Conservation (phyloP, 2,797 vertebrate species). For the Argyrosomus regius region DNA sequence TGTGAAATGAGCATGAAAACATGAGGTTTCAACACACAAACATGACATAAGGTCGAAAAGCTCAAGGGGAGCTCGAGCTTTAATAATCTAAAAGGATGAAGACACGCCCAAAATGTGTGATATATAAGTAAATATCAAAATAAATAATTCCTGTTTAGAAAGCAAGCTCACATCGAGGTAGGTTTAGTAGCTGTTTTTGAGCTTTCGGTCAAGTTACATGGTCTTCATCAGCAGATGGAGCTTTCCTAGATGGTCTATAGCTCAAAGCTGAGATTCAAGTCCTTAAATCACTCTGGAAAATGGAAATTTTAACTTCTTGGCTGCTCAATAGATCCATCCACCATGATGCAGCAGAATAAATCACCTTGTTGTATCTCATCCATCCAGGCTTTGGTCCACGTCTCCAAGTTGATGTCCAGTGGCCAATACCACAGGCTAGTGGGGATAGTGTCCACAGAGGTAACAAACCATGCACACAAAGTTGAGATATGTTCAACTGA, state of each 20-base stretch:
- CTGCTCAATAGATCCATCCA: too few species aligned
- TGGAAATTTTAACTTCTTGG: neutral
- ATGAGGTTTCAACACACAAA: neutral
- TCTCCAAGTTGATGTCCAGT: constrained; percentile 73
- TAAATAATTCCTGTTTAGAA: neutral
- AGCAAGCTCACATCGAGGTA: neutral
- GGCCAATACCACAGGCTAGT: constrained; percentile 63
- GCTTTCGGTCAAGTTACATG: neutral
- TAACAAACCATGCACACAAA: constrained; percentile 21
- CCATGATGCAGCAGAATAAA: constrained; percentile 9
- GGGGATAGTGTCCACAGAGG: constrained; percentile 74
- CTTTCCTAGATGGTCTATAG: neutral
- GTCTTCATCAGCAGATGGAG: neutral
- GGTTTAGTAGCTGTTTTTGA: neutral
- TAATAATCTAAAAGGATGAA: neutral
- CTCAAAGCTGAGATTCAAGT: neutral
- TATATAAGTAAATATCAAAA: neutral
- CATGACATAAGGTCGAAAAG: neutral
- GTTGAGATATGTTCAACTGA: neutral
- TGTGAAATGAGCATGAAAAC: neutral
- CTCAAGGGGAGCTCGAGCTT: too few species aligned
- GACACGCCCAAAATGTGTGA: neutral
- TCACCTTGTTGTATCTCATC: neutral
- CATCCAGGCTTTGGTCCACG: constrained; percentile 73
- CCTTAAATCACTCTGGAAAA: neutral